Evolutionary conservation across 2,113 vertebrate species (phyloP), one percentile per base, ranked within the genome.

Genomic region (Anthoscopus minutus): DNA sequence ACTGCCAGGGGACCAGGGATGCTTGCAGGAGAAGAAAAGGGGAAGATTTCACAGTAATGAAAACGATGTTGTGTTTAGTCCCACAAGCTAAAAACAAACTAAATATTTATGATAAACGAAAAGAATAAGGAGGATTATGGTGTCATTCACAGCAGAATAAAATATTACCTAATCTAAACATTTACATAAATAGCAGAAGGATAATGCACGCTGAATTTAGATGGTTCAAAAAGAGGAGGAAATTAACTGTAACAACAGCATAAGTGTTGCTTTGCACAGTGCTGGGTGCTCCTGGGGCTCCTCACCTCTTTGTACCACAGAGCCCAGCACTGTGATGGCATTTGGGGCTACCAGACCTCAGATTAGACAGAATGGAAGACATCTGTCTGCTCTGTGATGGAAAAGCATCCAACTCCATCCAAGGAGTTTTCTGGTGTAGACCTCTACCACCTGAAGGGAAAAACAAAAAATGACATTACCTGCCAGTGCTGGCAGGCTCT

Each of bases 101-200:
- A 97, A 96, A 97, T 96, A 97, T 97, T 96, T 97, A 97, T 95
- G 94, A 96, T 95, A 94, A 94, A 95, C 42, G 47, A 88, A 85
- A 96, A 95, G 92, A 95, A 94, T 96, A 87, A 94, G 92, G 88
- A 95, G 95, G 94, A 94, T 97, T 97, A 97, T 69, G 77, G 94
- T 94, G 95, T 94, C 92, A 94, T 92, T 97, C 94, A 96, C 61
- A 66, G 94, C 67, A 90, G 96, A 95, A 89, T 93, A 95, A 96
- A 97, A 97, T 94, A 92, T 94, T 95, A 76, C 94, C 93, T 94
- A 93, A 96, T 95, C 95, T 96, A 97, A 95, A 96, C 91, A 96
- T 96, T 96, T 96, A 97, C 95, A 96, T 95, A 94, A 95, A 94
- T 69, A 93, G 88, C 78, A 92, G 92, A 85, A 93, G 91, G 88